Base-by-base conservation (phyloP, 2,113 vertebrate genomes). In the Pseudopipra pipra region DNA sequence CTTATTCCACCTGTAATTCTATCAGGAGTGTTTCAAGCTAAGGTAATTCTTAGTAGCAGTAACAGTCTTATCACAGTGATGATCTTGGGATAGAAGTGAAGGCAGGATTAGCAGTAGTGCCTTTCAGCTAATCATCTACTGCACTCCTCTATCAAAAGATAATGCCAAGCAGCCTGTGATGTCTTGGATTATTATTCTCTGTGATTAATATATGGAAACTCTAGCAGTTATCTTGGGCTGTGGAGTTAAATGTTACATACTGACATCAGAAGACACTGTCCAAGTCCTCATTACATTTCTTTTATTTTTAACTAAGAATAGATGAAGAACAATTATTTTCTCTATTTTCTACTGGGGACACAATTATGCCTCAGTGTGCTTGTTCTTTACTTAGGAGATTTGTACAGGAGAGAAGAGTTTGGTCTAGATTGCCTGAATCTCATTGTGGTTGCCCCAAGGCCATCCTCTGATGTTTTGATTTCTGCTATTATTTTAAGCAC, bases 1-100 rank as follows among this genome's bases (percentile, higher is more conserved):
- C 58, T 73, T n/a, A 44, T 77, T 95, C 76, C 46, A 67, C n/a
- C 46, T 91, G 56, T 85, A 84, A 85, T 96, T 97, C 96, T 93
- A 59, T 80, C 90, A 76, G 14, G 62, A 92, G 74, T 46, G 46
- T 94, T 92, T 93, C 56, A 77, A 91, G 74, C 24, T 49, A 92
- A 31, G 43, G 74, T 68, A 30, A 77, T 78, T 88, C 49, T 75
- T 20, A 44, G 52, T 2, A 71, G 56, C 71, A 72, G 71, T 49
- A 20, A 49, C 37, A 30, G n/a, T 66, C 46, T 73, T 80, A 55
- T 80, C 52, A 4, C 43, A 71, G 70, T 25, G 81, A 56, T 85
- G 56, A 82, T 89, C 80, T 56, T 28, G 49, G 74, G 73, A 22
- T 65, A 6, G 41, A 47, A 86, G 63, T 14, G 51, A 84, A 84